Conservation (phyloP, 1,140 invertebrate genomes). For the Drosophila grimshawi region DNA sequence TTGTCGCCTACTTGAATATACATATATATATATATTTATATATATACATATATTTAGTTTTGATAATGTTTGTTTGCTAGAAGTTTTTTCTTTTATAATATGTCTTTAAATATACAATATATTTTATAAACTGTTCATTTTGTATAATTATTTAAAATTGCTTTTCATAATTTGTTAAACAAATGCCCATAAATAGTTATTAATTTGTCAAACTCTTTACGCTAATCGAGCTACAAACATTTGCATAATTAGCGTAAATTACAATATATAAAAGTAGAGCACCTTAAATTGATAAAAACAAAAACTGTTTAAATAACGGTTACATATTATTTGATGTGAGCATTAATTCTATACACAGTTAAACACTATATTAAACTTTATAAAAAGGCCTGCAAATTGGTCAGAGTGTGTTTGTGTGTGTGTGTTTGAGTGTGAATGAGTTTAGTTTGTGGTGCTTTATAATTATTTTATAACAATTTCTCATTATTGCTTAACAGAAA, state of each 20-base stretch:
- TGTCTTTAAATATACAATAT: conserved; percentile 26
- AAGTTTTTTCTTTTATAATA: conserved; percentile 10
- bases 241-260: conserved; percentile 5
- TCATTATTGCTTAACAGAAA: conserved; percentile 10
- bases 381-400: conserved; percentile 48
- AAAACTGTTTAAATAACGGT: conserved; percentile 6
- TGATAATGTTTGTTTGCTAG: background rate
- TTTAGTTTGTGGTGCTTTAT: conserved; percentile 17
- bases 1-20: conserved; percentile 2
- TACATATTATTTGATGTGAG: conserved; percentile 29
- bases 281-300: conserved; percentile 44
- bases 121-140: conserved; percentile 32
- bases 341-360: conserved; percentile 25
- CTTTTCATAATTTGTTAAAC: conserved; percentile 30
- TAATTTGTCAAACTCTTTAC: background rate
- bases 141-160: conserved; percentile 29
- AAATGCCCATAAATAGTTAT: conserved; percentile 27
- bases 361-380: conserved; percentile 37
- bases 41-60: background rate
- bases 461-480: conserved; percentile 1
- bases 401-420: conserved; percentile 14
- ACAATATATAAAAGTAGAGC: conserved; percentile 44
- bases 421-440: conserved; percentile 9
- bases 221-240: conserved; percentile 45
- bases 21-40: background rate